Conservation (phyloP, 2,888 invertebrate genomes). For the Dexiosoma caninum region DNA sequence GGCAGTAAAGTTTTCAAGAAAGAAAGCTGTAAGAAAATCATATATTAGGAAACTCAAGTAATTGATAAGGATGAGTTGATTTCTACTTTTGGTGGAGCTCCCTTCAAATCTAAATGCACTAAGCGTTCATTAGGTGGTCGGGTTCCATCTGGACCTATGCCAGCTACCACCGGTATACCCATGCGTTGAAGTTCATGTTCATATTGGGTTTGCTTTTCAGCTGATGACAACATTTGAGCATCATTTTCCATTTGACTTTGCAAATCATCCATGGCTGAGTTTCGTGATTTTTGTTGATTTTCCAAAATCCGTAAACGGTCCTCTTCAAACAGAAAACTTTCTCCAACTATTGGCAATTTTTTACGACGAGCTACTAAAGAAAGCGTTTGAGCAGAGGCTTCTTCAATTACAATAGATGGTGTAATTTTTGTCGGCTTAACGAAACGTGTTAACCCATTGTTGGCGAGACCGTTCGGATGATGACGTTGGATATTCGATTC, state of each 20-base stretch:
- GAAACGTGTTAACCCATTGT: slow-evolving; percentile 71
- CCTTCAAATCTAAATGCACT: slow-evolving; percentile 88
- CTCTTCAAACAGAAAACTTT: slow-evolving; percentile 76
- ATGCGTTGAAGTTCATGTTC: slow-evolving; percentile 77
- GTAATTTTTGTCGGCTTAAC: slow-evolving; percentile 70
- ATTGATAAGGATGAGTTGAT: background rate
- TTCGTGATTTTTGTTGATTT: slow-evolving; percentile 77
- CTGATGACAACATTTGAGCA: slow-evolving; percentile 72
- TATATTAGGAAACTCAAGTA: background rate
- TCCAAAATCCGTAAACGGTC: slow-evolving; percentile 77
- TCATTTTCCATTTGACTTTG: slow-evolving; percentile 72
- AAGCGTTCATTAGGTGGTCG: slow-evolving; percentile 79
- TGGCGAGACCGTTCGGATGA: slow-evolving; percentile 47
- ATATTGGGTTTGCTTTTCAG: slow-evolving; percentile 76
- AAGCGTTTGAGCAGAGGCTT: slow-evolving; percentile 60
- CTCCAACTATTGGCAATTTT: slow-evolving; percentile 71
- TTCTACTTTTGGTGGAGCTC: slow-evolving; percentile 83
- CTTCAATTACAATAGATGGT: slow-evolving; percentile 47
- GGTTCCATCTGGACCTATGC: slow-evolving; percentile 76
- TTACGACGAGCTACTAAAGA: slow-evolving; percentile 69
- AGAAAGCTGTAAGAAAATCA: slow-evolving; percentile 74
- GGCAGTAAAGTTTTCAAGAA: slow-evolving; percentile 81
- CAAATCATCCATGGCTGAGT: slow-evolving; percentile 74
- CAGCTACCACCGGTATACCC: slow-evolving; percentile 76
- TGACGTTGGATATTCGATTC: slow-evolving; percentile 16